Conservation (phyloP, 2,888 invertebrate genomes). For the Protodeltote pygarga region DNA sequence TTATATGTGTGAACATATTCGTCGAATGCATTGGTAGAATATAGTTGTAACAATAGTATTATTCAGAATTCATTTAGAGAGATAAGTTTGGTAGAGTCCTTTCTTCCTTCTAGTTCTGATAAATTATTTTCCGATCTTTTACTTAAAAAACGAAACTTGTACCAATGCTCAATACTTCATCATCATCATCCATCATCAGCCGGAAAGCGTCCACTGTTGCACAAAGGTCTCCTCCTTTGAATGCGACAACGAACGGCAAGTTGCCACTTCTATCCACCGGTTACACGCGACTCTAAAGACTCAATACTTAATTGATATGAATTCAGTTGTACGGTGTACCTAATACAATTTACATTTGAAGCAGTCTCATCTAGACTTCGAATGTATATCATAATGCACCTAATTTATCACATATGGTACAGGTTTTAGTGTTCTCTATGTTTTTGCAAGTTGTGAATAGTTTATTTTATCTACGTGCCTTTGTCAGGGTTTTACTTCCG, state of each 20-base stretch:
- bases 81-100: too few species aligned
- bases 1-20: constrained; percentile 6
- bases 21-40: too few species aligned
- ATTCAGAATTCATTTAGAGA: too few species aligned
- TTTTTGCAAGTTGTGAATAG: background rate
- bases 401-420: background rate
- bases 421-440: background rate
- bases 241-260: too few species aligned
- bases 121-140: constrained; percentile 1
- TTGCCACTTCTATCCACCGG: too few species aligned
- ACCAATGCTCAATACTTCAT: background rate
- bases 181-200: too few species aligned
- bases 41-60: too few species aligned
- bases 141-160: constrained; percentile 5
- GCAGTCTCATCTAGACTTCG: background rate
- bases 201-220: too few species aligned
- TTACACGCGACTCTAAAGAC: too few species aligned
- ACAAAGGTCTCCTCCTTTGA: too few species aligned
- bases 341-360: constrained; percentile 4
- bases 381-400: background rate
- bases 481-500: constrained; percentile 11
- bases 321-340: constrained; percentile 1
- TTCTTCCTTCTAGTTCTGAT: too few species aligned
- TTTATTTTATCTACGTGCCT: background rate
- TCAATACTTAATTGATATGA: too few species aligned